Evolutionary conservation across 2,113 vertebrate species (phyloP).

Genomic region (Terrapene triunguis): DNA sequence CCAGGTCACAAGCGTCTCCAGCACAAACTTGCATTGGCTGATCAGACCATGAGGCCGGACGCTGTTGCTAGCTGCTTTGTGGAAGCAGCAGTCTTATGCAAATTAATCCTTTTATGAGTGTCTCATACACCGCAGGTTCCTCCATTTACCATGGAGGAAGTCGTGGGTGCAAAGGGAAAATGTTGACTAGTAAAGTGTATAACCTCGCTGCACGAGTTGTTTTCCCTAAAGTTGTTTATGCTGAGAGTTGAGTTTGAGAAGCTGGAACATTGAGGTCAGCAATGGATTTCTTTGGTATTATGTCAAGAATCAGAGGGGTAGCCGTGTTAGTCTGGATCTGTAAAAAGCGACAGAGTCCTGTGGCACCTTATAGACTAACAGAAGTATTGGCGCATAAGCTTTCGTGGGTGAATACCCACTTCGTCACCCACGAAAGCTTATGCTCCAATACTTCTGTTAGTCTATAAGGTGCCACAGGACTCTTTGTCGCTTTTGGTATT

Average conservation of each 20-base stretch:
- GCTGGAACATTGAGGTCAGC: constrained; percentile 48
- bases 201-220: constrained; percentile 32
- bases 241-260: constrained; percentile 28
- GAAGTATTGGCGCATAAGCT: no score
- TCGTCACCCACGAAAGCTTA: no score
- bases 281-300: neutral
- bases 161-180: constrained; percentile 45
- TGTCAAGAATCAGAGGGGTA: no score
- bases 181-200: constrained; percentile 17
- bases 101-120: neutral
- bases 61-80: neutral
- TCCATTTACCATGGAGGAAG: constrained; percentile 51
- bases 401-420: no score
- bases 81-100: neutral
- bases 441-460: no score
- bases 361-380: no score
- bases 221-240: constrained; percentile 69
- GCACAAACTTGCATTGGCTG: constrained; percentile 8
- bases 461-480: no score
- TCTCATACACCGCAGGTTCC: neutral
- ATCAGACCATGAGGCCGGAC: neutral
- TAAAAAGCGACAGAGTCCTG: no score
- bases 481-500: neutral
- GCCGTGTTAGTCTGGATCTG: no score
- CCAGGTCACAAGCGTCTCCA: neutral